phyloP scores from a whole-genome alignment of 2,888 invertebrate genomes.

The Ophraella communa region DNA sequence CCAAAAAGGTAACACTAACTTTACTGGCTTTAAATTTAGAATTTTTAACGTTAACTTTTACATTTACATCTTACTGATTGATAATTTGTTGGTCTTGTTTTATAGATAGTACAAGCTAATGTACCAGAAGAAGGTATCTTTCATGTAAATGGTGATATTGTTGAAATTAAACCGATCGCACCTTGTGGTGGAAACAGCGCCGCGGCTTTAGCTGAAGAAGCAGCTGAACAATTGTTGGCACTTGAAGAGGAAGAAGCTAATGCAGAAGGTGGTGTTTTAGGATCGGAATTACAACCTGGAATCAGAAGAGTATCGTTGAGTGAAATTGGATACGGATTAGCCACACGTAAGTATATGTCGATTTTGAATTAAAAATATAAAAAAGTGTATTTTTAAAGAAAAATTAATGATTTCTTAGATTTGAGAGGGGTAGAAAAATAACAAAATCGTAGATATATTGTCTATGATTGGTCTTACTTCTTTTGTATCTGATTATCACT shows the following conservation, averaged over 20 bases:
- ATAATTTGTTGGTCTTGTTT: background rate
- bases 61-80: background rate
- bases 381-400: no score
- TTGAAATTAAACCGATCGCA: conserved; percentile 58
- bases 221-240: conserved; percentile 50
- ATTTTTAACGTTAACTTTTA: background rate
- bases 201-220: conserved; percentile 50
- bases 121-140: conserved; percentile 63
- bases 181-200: conserved; percentile 3
- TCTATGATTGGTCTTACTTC: no score
- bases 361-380: no score
- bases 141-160: conserved; percentile 62
- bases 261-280: conserved; percentile 12
- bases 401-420: no score
- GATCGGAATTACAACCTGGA: background rate
- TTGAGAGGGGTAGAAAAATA: no score
- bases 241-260: conserved; percentile 43
- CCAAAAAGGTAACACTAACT: conserved; percentile 19
- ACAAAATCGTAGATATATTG: no score
- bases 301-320: conserved; percentile 54
- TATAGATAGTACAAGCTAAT: conserved; percentile 42
- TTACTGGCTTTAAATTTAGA: no score
- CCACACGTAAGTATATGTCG: conserved; percentile 49
- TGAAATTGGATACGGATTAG: conserved; percentile 61
- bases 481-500: no score